Base-by-base conservation (phyloP, 2,888 invertebrate species). In the Magallana nippona region DNA sequence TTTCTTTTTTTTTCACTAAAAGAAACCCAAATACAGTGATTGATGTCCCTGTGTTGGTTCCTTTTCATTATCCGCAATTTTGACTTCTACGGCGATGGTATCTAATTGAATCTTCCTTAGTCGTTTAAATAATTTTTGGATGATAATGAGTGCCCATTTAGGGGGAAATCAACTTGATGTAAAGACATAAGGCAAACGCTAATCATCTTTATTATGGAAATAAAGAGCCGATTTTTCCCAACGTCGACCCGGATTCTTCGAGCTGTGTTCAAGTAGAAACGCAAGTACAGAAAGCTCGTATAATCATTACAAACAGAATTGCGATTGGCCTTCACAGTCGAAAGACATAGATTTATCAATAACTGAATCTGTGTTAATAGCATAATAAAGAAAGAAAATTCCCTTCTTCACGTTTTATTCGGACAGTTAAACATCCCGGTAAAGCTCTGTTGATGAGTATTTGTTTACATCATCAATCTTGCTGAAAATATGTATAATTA, bases 141-240 rank as follows among this genome's bases (percentile, higher is more conserved):
- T 27, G 71, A 71, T 71, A 71, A 71, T 71, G 71, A 71, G 71
- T 71, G 19, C 71, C 44, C 71, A 71, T 71, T 71, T 71, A 71
- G 71, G 15, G 71, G 19, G 71, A 32, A 71, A 27, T 10, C 32
- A 32, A 71, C 71, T 71, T 71, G 71, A 71, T 71, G 71, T 71
- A 71, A 71, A 71, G 71, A 71, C 71, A 71, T 71, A 27, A 71
- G 32, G 22, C 71, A 71, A 71, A 71, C 71, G 15, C 71, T 13
- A 32, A 71, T 71, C 71, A 71, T 71, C 71, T 71, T 71, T 71
- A 71, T 71, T 71, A 71, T 71, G 27, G 71, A 71, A 71, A 71
- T 71, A 71, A 71, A 71, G 71, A 71, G 71, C 71, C 22, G 32
- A 71, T 27, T 27, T 10, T 15, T 15, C 19, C 15, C 71, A 17